phyloP scores from a whole-genome alignment of 2,888 invertebrate genomes.

The Pilophorus perplexus region DNA sequence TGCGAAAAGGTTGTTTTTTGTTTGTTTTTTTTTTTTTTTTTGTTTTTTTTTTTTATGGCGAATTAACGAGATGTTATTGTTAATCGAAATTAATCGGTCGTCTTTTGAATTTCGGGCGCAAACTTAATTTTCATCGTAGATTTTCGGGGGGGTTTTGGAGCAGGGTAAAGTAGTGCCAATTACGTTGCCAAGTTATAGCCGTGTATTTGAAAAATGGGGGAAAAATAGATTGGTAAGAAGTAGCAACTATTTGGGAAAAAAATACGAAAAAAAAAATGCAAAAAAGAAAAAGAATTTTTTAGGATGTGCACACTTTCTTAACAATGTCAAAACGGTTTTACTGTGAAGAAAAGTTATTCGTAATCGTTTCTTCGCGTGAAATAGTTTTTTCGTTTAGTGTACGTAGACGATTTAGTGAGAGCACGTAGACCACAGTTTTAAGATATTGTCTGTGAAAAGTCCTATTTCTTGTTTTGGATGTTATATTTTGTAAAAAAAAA shows the following conservation, averaged over 20 bases:
- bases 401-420: conserved; percentile 43
- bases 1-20: too few relatives aligned
- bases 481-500: too few relatives aligned
- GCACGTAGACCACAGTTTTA: conserved; percentile 42
- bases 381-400: conserved; percentile 10
- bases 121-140: too few relatives aligned
- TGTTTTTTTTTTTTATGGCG: too few relatives aligned
- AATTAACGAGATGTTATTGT: too few relatives aligned
- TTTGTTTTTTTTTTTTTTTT: too few relatives aligned
- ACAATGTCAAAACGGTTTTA: not conserved
- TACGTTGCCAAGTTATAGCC: conserved; percentile 15
- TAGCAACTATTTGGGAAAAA: too few relatives aligned
- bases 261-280: not conserved
- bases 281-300: not conserved
- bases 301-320: conserved; percentile 6
- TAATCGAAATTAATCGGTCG: too few relatives aligned
- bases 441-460: too few relatives aligned
- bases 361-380: conserved; percentile 8
- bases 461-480: too few relatives aligned
- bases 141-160: not conserved
- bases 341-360: not conserved
- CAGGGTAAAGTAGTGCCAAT: conserved; percentile 38
- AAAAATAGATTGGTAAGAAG: too few relatives aligned
- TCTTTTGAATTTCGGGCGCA: too few relatives aligned
- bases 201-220: not conserved